phyloP scores from a whole-genome alignment of 2,888 invertebrate species.

The Brachycybe producta region DNA sequence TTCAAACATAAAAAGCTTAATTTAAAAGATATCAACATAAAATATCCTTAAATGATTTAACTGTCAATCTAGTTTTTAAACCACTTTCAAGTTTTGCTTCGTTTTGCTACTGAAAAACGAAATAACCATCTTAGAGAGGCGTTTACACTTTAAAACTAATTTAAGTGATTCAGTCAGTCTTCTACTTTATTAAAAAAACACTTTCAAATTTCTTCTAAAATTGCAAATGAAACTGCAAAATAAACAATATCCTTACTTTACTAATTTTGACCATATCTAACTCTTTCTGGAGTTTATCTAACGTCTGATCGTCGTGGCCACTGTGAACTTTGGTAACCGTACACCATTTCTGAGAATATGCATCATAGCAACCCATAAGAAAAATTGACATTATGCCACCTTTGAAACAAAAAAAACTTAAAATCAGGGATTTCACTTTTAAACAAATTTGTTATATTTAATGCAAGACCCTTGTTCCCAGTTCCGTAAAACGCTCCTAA shows the following conservation, averaged over 20 bases:
- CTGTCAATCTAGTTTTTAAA: too few species aligned
- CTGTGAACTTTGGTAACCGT: slow-evolving; percentile 72
- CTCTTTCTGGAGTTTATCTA: slow-evolving; percentile 54
- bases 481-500: slow-evolving; percentile 92
- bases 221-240: background rate
- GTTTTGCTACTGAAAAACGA: too few species aligned
- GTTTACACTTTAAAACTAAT: too few species aligned
- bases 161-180: too few species aligned
- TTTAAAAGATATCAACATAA: too few species aligned
- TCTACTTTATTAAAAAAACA: too few species aligned
- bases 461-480: slow-evolving; percentile 56
- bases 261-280: slow-evolving; percentile 68
- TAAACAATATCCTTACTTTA: slow-evolving; percentile 32
- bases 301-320: slow-evolving; percentile 75
- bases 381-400: slow-evolving; percentile 86
- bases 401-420: slow-evolving; percentile 22
- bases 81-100: too few species aligned
- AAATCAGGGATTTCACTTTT: background rate
- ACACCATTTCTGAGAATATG: slow-evolving; percentile 51
- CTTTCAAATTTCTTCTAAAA: background rate
- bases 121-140: too few species aligned
- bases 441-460: too few species aligned
- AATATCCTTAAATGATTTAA: too few species aligned
- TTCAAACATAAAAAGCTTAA: too few species aligned
- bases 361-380: slow-evolving; percentile 80